Base-by-base conservation (phyloP, 1,140 invertebrate species). In the Macrotrachela quadricornifera region DNA sequence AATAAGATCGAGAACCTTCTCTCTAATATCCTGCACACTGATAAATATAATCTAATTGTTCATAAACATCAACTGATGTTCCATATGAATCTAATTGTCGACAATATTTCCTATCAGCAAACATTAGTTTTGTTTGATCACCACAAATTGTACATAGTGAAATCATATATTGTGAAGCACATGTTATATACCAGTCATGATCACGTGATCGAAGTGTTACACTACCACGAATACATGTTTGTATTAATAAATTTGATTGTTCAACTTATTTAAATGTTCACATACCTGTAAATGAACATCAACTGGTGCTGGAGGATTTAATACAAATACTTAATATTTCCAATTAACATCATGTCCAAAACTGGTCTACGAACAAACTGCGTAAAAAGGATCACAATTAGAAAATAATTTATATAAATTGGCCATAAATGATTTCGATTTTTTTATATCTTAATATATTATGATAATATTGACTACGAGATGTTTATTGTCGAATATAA, bases 231-330 rank as follows among this genome's bases (percentile, higher is more conserved):
- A 54, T 54, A 11, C 52, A 10, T 13, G 52, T 54, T 38, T 21
- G 41, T 10, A 54, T 21, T 18, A 48, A 16, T 37, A 16, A 40
- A 0, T 46, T 42, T 0, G 9, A 6, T 43, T 54, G 52, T 14
- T 46, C 52, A 14, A 14, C 42, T 48, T 54, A 46, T 48, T 43
- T 54, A 21, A 54, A 54, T 18, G 39, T 42, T 36, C 18, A 54
- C 15, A 54, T 54, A 17, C 52, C 52, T 15, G 52, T 54, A 18
- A 54, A 54, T 16, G 52, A 46, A 54, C 52, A 54, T 54, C 52
- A 13, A 46, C 48, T 12, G 52, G 41, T 14, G 52, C 52, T 18
- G 52, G 52, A 17, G 52, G 52, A 45, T 54, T 48, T 17, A 54
- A 40, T 6, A 54, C 46, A 17, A 46, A 48, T 4, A 46, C 48